These are phyloP conservation scores for Alosa sapidissima DNA, from an alignment of 2,797 vertebrate genomes.

Conservation along the genomic window DNA sequence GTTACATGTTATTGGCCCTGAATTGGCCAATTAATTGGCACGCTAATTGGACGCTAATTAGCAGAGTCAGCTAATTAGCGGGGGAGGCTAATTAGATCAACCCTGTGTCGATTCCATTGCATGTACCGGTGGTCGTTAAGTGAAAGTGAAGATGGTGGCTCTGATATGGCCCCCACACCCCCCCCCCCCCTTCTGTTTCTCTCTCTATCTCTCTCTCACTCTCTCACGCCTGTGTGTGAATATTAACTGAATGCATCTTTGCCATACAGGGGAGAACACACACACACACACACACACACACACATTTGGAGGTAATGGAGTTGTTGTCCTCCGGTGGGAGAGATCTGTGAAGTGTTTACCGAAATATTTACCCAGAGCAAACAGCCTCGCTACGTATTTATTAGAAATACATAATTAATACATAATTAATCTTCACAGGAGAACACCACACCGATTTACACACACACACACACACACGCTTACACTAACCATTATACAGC, in stretches of 20 bases:
- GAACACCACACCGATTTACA: background rate
- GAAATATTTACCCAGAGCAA: constrained; percentile 44
- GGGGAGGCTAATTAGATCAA: constrained; percentile 8
- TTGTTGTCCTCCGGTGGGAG: constrained; percentile 17
- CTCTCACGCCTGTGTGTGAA: background rate
- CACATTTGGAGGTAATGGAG: constrained; percentile 1
- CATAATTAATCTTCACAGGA: constrained; percentile 23
- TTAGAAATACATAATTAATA: constrained; percentile 42
- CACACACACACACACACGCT: background rate
- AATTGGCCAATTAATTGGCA: constrained; percentile 16
- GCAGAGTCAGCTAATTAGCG: constrained; percentile 12
- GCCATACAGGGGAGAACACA: background rate
- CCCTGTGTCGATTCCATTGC: background rate
- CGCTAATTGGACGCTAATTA: background rate
- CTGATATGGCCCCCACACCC: background rate
- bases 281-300: constrained; percentile 13
- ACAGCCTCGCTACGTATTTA: constrained; percentile 42
- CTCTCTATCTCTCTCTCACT: background rate
- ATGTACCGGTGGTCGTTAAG: background rate
- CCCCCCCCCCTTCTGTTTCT: background rate
- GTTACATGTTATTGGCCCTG: background rate
- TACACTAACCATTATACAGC: constrained; percentile 2
- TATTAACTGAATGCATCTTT: background rate
- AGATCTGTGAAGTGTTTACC: constrained; percentile 18
- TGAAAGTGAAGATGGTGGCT: background rate